Evolutionary conservation across 2,797 vertebrate species (phyloP), one percentile per base, ranked within the genome.

Genomic region (Pelobates cultripes): DNA sequence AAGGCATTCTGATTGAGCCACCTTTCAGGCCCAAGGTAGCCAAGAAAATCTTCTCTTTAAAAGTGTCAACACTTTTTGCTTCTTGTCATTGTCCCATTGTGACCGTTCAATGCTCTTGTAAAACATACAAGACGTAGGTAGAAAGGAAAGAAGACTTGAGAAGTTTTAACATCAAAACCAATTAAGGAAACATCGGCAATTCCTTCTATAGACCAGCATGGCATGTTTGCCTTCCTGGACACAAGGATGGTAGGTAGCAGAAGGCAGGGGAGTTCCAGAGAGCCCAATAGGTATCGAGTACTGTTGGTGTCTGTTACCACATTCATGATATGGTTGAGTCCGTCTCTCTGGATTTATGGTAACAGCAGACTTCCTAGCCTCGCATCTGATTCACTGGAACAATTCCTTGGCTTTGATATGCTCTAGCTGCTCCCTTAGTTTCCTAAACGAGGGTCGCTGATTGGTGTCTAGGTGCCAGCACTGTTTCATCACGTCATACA

Each of bases 401-500:
- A 97, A 94, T 94, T 97, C 96, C 55, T 95, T 96, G 90, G 94
- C 90, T 93, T 95, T 96, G 95, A 98, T 97, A 93, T 96, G 95
- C 93, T 97, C 95, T 84, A 99, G 95, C 93, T 96, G 96, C 88
- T 98, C 96, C 0, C 96, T 94, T 89, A 99, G 92, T 92, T 97
- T 94, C 87, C 94, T 94, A 94, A 99, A 99, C 82, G 96, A 94
- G 3, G 98, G 97, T 89, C 97, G 91, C 28, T 90, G 85, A 41
- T 86, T 74, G 0, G 96, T 67, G 57, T 99, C 97, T 92, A 99
- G 90, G 85, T 95, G 96, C 98, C 98, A 99, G 94, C 98, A 99
- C 91, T 97, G 96, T 93, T 97, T 97, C 98, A 99, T 99, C 90
- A 99, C 92, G 82, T 99, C 97, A 0, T 97, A 99, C 79, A 99